Evolutionary conservation across 2,113 vertebrate genomes (phyloP), one percentile per base, ranked within the genome.

Genomic region (Epinephelus cyanopodus): DNA sequence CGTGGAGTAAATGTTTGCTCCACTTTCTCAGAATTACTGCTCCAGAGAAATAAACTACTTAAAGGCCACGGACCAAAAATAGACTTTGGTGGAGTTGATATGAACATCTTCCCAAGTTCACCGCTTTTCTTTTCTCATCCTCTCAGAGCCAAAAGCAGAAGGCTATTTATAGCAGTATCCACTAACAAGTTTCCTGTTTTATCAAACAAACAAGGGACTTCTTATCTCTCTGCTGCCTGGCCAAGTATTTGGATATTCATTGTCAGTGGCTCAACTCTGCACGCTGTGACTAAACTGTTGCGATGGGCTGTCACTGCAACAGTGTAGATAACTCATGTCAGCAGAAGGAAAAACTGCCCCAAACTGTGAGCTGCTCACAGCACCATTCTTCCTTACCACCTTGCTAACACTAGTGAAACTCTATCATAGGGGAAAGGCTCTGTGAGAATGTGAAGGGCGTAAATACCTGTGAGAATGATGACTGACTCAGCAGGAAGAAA

Each of bases 131-230:
- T 74, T 88, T 85, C 81, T 85, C 71, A 87, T 84, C 77, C 74
- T n/a, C 75, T 77, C 61, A 42, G 57, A 66, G 82, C 72, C 54
- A 86, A 89, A 80, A 52, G 69, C 7, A 39, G 57, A 3, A 0
- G 6, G 39, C 68, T 91, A 91, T 91, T 87, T 83, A 87, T 86
- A 86, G 81, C 74, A 62, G 47, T 27, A 67, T 50, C 42, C 75
- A 84, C 68, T 14, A 61, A 88, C 71, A 83, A 61, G 67, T 90
- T 90, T 92, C 89, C 83, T 62, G 81, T 84, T 87, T 68, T 65
- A 83, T 71, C 61, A 82, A 81, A 78, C 54, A 86, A 81, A 85
- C 85, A 63, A 48, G 57, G 2, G 50, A 45, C 45, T 70, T 62
- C 77, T 91, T 91, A 92, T 93, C 91, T 91, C 57, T 37, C 19